Evolutionary conservation across 2,888 invertebrate species (phyloP).

Genomic region (Rotaria sp.): DNA sequence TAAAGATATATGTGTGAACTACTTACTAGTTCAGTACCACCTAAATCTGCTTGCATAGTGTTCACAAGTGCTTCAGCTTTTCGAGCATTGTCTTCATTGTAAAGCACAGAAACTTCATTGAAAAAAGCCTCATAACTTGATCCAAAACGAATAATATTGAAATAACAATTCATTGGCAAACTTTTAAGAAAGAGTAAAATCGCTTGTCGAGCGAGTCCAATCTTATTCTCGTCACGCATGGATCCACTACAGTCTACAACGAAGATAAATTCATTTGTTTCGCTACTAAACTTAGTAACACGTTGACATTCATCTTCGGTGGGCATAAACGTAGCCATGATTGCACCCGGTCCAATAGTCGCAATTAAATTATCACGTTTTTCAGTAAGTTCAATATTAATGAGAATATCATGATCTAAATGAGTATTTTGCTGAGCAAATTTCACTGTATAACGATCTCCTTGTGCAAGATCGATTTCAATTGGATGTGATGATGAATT

Average conservation of each 20-base stretch:
- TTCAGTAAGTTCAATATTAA: background rate
- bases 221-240: background rate
- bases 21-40: constrained; percentile 2
- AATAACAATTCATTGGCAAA: background rate
- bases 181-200: background rate
- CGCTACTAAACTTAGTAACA: too few species aligned
- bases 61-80: background rate
- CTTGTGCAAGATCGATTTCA: background rate
- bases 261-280: background rate
- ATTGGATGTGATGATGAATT: background rate
- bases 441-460: background rate
- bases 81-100: background rate
- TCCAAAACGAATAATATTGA: background rate
- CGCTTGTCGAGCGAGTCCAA: background rate
- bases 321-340: too few species aligned
- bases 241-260: background rate
- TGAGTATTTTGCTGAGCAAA: background rate
- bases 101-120: background rate
- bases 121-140: background rate
- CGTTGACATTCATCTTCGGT: too few species aligned
- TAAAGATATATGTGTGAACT: too few species aligned
- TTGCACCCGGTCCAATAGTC: too few species aligned
- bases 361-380: background rate
- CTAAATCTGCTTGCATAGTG: background rate
- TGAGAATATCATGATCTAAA: background rate